phyloP scores from a whole-genome alignment of 2,797 vertebrate species.

The Macropodus opercularis region DNA sequence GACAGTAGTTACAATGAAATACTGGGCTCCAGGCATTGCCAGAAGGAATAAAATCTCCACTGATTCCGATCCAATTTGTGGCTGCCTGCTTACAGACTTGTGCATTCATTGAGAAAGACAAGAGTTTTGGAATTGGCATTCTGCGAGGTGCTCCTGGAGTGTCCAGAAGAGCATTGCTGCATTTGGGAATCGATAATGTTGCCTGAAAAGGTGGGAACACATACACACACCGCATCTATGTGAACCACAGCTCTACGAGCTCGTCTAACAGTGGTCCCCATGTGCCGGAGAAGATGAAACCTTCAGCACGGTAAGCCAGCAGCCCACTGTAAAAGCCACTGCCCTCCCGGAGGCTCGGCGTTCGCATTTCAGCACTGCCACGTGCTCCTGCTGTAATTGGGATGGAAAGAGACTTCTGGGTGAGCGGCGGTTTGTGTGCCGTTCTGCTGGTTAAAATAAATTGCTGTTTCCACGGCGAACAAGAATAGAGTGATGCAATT shows the following conservation, averaged over 20 bases:
- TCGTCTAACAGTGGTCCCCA: conserved; percentile 26
- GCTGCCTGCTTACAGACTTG: conserved; percentile 63
- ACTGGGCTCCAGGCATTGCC: conserved; percentile 70
- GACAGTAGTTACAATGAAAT: conserved; percentile 67
- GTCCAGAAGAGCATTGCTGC: conserved; percentile 48
- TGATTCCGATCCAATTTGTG: conserved; percentile 78
- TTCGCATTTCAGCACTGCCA: conserved; percentile 34
- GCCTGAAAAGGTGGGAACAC: conserved; percentile 26
- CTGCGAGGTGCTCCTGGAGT: conserved; percentile 42
- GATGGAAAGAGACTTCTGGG: conserved; percentile 40
- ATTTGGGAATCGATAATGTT: conserved; percentile 67
- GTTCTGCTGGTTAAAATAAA: conserved; percentile 47
- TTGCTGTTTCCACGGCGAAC: conserved; percentile 49
- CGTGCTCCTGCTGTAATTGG: conserved; percentile 52
- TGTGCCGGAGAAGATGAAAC: conserved; percentile 53
- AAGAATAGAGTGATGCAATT: conserved; percentile 54
- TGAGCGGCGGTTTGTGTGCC: conserved; percentile 32
- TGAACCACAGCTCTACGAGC: conserved; percentile 21
- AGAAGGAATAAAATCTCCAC: conserved; percentile 73
- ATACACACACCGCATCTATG: conserved; percentile 30
- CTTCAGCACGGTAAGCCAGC: conserved; percentile 40
- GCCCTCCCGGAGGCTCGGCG: conserved; percentile 31
- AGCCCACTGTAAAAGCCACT: conserved; percentile 28
- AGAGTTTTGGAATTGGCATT: conserved; percentile 73
- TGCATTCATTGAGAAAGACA: conserved; percentile 70